A percentile compares a stretch with the other conserved stretches of the same genome.
phyloP scores from a whole-genome alignment of 2,113 vertebrate species.

The Mustela lutreola region DNA sequence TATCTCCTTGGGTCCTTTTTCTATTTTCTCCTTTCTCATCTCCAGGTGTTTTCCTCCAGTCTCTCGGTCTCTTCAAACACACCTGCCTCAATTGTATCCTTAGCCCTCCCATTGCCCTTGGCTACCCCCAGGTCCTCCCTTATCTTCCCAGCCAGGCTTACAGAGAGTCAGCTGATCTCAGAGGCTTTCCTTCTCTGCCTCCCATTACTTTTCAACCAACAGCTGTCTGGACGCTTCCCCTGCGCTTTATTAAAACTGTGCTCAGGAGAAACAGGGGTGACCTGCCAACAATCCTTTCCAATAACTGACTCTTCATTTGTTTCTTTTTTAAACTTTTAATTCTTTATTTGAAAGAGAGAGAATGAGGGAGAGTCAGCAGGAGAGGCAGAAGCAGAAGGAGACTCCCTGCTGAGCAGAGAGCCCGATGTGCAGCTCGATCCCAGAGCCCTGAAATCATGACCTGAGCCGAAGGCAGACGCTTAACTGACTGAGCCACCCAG shows the following conservation, averaged over 20 bases:
- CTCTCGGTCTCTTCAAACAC: background rate
- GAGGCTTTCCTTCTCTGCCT: background rate
- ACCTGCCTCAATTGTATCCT: background rate
- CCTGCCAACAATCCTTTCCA: background rate
- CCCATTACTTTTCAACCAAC: background rate
- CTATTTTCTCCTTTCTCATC: background rate
- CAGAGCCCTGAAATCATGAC: background rate
- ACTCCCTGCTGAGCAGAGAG: background rate
- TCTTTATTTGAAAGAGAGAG: too few species aligned
- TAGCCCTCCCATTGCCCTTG: background rate
- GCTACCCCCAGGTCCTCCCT: background rate
- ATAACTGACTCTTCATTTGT: background rate
- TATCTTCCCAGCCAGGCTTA: background rate
- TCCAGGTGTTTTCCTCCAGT: background rate
- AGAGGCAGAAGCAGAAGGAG: too few species aligned
- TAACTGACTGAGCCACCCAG: background rate
- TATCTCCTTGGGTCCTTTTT: background rate
- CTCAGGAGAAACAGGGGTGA: background rate
- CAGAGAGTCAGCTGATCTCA: background rate
- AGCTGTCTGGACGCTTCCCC: background rate
- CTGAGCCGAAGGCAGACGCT: background rate
- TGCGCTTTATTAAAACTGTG: background rate
- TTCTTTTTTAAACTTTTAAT: background rate
- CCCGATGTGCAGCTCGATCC: accelerated
- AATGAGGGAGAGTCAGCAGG: background rate